phyloP scores from a whole-genome alignment of 1,140 invertebrate species.

The Metopolophium dirhodum region DNA sequence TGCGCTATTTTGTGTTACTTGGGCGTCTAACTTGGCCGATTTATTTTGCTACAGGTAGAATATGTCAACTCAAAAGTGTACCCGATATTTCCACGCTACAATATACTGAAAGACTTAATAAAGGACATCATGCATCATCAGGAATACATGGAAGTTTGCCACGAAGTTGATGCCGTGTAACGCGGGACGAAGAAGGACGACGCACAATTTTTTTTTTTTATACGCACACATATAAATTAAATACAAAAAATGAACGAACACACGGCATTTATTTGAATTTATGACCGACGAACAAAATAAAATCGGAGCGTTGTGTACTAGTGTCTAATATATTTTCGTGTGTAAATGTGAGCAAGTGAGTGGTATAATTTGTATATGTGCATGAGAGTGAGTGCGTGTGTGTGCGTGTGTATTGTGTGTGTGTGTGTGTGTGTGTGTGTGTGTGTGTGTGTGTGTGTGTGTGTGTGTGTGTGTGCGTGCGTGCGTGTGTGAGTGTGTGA shows the following conservation, averaged over 20 bases:
- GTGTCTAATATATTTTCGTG: not conserved
- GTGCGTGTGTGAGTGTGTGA: not conserved
- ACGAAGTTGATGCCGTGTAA: conserved; percentile 73
- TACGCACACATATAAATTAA: not conserved
- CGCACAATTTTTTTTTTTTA: not conserved
- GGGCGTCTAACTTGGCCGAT: conserved; percentile 39
- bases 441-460: not conserved
- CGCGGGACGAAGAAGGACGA: not conserved
- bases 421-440: too few relatives aligned
- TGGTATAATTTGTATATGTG: not conserved
- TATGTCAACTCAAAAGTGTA: conserved; percentile 89
- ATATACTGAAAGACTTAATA: conserved; percentile 94
- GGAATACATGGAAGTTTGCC: conserved; percentile 94
- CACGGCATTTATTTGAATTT: not conserved
- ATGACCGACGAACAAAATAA: not conserved
- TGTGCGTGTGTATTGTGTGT: not conserved
- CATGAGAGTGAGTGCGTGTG: not conserved
- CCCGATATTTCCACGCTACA: conserved; percentile 90
- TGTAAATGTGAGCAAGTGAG: not conserved
- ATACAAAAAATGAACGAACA: not conserved
- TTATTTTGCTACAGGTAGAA: conserved; percentile 72
- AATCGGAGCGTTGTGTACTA: not conserved
- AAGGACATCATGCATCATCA: conserved; percentile 92
- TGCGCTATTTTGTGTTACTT: not conserved
- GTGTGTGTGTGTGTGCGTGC: not conserved